phyloP scores from a whole-genome alignment of 2,888 invertebrate species.

The Sarcophaga caerulescens region DNA sequence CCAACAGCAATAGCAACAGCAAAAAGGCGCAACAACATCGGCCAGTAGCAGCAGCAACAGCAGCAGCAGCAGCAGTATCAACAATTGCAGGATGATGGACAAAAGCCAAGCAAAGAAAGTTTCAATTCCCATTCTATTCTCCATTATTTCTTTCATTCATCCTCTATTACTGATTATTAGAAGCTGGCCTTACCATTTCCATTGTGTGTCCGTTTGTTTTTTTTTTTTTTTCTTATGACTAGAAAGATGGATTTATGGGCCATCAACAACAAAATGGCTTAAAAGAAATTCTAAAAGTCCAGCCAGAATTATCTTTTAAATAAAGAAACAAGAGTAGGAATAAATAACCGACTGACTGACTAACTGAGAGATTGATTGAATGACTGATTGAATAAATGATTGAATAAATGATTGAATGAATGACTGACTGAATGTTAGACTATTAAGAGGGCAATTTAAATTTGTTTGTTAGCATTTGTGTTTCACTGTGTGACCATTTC shows the following conservation, averaged over 20 bases:
- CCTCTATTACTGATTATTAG: background rate
- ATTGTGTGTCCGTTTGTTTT: too few species aligned
- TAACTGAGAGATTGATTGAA: background rate
- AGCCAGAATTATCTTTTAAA: background rate
- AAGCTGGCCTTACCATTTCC: too few species aligned
- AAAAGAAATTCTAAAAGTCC: too few species aligned
- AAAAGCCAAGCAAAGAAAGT: background rate
- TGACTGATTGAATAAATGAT: background rate
- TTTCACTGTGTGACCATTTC: constrained; percentile 40
- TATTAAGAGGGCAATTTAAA: constrained; percentile 44
- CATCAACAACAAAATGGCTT: constrained; percentile 2
- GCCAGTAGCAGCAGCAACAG: background rate
- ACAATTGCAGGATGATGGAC: background rate
- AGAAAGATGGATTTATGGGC: constrained; percentile 21
- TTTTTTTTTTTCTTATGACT: background rate
- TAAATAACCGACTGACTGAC: background rate
- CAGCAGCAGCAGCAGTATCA: background rate
- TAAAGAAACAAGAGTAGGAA: background rate
- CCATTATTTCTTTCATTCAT: constrained; percentile 14
- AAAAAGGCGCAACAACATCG: constrained; percentile 4
- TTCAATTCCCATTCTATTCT: background rate
- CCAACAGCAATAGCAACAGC: constrained; percentile 13
- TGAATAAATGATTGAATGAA: background rate
- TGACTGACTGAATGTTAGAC: background rate
- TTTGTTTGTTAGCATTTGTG: constrained; percentile 34